Evolutionary conservation across 2,797 vertebrate genomes (phyloP), one percentile per base, ranked within the genome.

Genomic region (Bradypus variegatus): DNA sequence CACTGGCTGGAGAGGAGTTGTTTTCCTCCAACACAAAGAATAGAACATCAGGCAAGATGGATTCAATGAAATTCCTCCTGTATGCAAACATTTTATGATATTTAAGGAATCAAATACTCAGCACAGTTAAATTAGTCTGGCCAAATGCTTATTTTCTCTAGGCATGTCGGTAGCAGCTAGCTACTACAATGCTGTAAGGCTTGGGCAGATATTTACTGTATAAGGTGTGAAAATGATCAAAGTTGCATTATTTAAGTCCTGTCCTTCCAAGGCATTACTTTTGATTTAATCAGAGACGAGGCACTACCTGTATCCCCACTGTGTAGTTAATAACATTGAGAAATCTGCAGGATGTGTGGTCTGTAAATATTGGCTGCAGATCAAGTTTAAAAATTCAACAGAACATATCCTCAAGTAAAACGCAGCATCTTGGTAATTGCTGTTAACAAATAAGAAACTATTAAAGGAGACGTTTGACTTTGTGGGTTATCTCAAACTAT

Each of bases 1-100:
- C 82, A 48, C 65, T 76, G 72, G 55, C 89, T 89, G 73, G 18
- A 89, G 62, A 72, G 79, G 75, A 90, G 77, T 78, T 89, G 36
- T 45, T 84, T 87, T 77, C 87, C 76, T 76, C 27, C 36, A 76
- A 38, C 55, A 70, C 85, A 80, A 73, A 77, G 48, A 84, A 75
- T 83, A 90, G 14, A 90, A 76, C 75, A 77, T 31, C 67, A 81
- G 19, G 31, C n/a, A 31, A 4, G 8, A 55, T 48, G 55, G 33
- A 38, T 38, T 65, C 78, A 55, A 55, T 50, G 88, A 45, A 91
- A 91, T 65, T 50, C 67, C 50, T 65, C 48, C 67, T 33, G 41
- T 64, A 48, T 73, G 72, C 81, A 76, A 58, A 21, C 58, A 31
- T 69, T 67, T 76, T 60, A 6, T 31, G 87, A 29, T 60, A 36